Evolutionary conservation across 2,113 vertebrate species (phyloP).

Genomic region (Perca flavescens): DNA sequence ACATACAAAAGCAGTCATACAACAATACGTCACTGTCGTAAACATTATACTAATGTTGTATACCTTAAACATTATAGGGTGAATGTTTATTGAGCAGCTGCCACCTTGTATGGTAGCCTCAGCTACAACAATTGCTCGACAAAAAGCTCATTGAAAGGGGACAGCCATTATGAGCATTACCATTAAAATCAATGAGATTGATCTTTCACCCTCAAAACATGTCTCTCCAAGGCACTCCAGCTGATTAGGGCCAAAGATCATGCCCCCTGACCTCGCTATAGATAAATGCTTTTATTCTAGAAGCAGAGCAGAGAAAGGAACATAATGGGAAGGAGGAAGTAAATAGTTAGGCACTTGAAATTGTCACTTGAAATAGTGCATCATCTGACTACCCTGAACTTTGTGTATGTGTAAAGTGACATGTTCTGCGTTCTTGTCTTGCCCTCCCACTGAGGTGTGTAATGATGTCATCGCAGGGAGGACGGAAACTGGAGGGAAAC

Average conservation of each 20-base stretch:
- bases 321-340: neutral
- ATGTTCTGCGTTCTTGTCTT: neutral
- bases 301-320: neutral
- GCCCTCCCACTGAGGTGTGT: slow-evolving; percentile 21
- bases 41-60: too few relatives aligned
- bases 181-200: slow-evolving; percentile 10
- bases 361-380: neutral
- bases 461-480: slow-evolving; percentile 42
- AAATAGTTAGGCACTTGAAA: neutral
- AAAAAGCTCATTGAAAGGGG: neutral
- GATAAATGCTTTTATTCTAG: slow-evolving; percentile 6
- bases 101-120: too few relatives aligned
- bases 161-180: neutral
- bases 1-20: too few relatives aligned
- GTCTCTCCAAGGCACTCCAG: slow-evolving; percentile 2
- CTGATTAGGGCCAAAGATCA: slow-evolving; percentile 28
- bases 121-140: neutral
- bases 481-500: slow-evolving; percentile 19
- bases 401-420: neutral
- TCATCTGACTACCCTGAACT: neutral
- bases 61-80: too few relatives aligned
- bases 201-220: neutral
- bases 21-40: too few relatives aligned
- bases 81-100: too few relatives aligned
- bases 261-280: slow-evolving; percentile 4